These are phyloP conservation scores for Agelastica alni DNA, from an alignment of 2,888 invertebrate genomes.

Conservation along the genomic window DNA sequence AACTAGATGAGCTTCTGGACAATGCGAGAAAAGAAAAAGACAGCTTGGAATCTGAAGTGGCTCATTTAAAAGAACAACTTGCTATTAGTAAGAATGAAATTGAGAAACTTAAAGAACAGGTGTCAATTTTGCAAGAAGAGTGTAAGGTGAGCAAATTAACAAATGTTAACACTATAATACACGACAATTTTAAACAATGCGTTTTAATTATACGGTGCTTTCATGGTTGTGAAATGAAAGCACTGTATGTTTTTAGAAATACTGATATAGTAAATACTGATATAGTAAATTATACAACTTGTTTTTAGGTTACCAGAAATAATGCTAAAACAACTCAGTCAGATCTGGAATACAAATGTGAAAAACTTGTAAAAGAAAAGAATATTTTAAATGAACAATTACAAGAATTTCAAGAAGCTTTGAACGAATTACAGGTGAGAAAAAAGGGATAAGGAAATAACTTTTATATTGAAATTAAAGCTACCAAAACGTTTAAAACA, in stretches of 20 bases:
- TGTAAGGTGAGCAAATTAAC: constrained; percentile 64
- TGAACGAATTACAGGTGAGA: constrained; percentile 69
- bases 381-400: constrained; percentile 70
- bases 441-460: too few species aligned
- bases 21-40: constrained; percentile 74
- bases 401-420: constrained; percentile 74
- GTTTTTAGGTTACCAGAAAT: constrained; percentile 74
- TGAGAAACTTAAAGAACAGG: constrained; percentile 67
- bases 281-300: too few species aligned
- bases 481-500: too few species aligned
- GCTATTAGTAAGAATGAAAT: constrained; percentile 72
- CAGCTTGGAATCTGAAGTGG: constrained; percentile 68
- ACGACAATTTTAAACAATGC: too few species aligned
- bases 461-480: too few species aligned
- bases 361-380: constrained; percentile 76
- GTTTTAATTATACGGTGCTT: too few species aligned
- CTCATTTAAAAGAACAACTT: constrained; percentile 70
- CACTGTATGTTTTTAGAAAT: too few species aligned
- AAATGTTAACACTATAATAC: too few species aligned
- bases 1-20: constrained; percentile 72
- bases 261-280: too few species aligned
- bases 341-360: constrained; percentile 80
- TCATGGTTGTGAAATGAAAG: too few species aligned
- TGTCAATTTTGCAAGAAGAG: constrained; percentile 71
- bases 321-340: constrained; percentile 85